Base-by-base conservation (phyloP, 1,140 invertebrate genomes). In the Drosophila yakuba region DNA sequence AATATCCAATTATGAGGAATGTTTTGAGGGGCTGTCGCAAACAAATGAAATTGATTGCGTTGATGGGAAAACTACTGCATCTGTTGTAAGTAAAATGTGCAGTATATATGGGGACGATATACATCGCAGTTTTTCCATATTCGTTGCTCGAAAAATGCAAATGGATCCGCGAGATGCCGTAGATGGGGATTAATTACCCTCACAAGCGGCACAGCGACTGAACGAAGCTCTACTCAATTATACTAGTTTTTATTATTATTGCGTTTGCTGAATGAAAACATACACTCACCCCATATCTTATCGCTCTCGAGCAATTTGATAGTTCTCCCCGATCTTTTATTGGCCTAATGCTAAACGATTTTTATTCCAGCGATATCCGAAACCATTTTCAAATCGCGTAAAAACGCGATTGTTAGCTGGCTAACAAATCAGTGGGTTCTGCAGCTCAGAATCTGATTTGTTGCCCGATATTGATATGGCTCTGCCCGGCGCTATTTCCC, bases 171-270 rank as follows among this genome's bases (percentile, higher is more conserved):
- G 50, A 48, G 64, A 44, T 73, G 68, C 28, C 43, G 44, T 38
- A 38, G 50, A 48, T 52, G 57, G 54, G 72, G 74, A 85, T 88
- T 88, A 85, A 78, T 81, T 85, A 86, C 75, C 57, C 51, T 43
- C 50, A 52, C 32, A 73, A 17, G 23, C 44, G 15, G 17, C 25
- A 51, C 20, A 10, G 57, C 25, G 69, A 72, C 71, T 48, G 48
- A 68, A 56, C 67, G 44, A 54, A 67, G 45, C 47, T 36, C 51
- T 57, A 67, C 44, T 69, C 62, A 82, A 75, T 86, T 76, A 86
- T 88, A 82, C 66, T 58, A 78, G 78, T 85, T 86, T 66, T 74
- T 64, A 78, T 84, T 83, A 38, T 81, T 74, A 81, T 86, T 81
- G 83, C 81, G 81, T 74, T 85, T 82, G 41, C 50, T 67, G 67